Evolutionary conservation across 2,797 vertebrate genomes (phyloP), one percentile per base, ranked within the genome.

Genomic region (Fringilla coelebs): DNA sequence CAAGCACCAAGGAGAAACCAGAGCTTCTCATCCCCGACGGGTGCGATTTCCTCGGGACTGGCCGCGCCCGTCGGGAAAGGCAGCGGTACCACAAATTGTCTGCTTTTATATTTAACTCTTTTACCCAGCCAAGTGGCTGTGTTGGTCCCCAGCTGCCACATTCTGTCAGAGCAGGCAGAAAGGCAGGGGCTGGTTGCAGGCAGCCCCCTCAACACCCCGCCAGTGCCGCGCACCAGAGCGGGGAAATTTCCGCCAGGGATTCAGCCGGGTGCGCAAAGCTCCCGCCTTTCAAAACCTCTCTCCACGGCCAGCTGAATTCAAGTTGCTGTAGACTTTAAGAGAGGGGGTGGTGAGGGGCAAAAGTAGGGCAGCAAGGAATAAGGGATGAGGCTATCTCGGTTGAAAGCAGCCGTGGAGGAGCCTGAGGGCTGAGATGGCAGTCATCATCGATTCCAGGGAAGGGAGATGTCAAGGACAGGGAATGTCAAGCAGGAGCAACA

Each of bases 401-500:
- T 84, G 80, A 88, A 88, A 92, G 72, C 81, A 67, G 89, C 85
- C 20, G 51, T 46, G 74, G 73, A 94, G 85, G 62, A 90, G 85
- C 94, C 94, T 58, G 73, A 60, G 87, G 94, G 74, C 91, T 67
- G 34, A 36, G 80, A 89, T 49, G 71, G 89, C 76, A 93, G 48
- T 81, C 81, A 88, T 54, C n/a, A 62, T 54, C 22, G 85, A 92
- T 93, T 94, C 91, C 89, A 82, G 76, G 68, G 26, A 83, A 89
- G 9, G 52, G 72, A 93, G 89, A 93, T 85, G 87, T 96, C 90
- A 95, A 97, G 89, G 93, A 89, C 80, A 54, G 88, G 63, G 85
- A 96, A 96, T 96, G 95, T 96, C 96, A 96, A 89, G 87, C 75
- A 72, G 80, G 83, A 94, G 90, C 70, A 91, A 91, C 93, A 93